These are phyloP conservation scores for Fundulus diaphanus DNA, from an alignment of 2,797 vertebrate genomes.

Conservation along the genomic window DNA sequence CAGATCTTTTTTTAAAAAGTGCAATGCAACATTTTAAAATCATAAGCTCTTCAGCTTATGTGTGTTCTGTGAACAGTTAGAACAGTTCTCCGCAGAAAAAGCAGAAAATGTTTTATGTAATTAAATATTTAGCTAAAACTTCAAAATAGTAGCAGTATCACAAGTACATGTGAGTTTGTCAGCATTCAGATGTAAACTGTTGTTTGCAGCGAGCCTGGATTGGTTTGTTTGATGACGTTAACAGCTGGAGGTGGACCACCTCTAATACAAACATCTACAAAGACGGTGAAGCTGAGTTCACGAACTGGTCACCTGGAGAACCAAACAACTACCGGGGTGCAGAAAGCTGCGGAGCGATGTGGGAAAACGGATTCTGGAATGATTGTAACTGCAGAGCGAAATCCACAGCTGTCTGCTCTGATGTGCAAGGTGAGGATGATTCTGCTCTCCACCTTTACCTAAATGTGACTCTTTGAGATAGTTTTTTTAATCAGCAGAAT, in stretches of 20 bases:
- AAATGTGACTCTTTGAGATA: neutral
- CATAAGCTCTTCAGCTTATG: neutral
- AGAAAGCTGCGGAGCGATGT: neutral
- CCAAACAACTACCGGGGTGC: fast-evolving
- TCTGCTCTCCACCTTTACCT: neutral
- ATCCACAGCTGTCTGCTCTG: neutral
- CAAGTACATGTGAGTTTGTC: too few species aligned
- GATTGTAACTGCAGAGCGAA: fast-evolving
- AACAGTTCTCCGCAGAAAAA: too few species aligned
- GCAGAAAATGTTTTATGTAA: too few species aligned
- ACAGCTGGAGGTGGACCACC: conserved; percentile 58
- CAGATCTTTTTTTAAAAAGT: too few species aligned
- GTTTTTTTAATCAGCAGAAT: neutral
- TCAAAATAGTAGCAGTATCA: neutral
- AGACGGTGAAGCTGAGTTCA: conserved; percentile 2
- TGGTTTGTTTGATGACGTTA: conserved; percentile 38
- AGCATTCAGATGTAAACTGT: neutral
- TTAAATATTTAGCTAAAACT: neutral
- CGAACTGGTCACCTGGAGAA: fast-evolving
- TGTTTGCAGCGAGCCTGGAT: conserved; percentile 45
- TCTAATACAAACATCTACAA: conserved; percentile 20
- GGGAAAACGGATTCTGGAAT: fast-evolving
- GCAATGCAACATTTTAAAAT: too few species aligned
- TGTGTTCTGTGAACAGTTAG: neutral
- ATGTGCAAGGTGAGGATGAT: conserved; percentile 20